Conservation (phyloP, 2,888 invertebrate species). For the Lepidocyrtoides sp. region DNA sequence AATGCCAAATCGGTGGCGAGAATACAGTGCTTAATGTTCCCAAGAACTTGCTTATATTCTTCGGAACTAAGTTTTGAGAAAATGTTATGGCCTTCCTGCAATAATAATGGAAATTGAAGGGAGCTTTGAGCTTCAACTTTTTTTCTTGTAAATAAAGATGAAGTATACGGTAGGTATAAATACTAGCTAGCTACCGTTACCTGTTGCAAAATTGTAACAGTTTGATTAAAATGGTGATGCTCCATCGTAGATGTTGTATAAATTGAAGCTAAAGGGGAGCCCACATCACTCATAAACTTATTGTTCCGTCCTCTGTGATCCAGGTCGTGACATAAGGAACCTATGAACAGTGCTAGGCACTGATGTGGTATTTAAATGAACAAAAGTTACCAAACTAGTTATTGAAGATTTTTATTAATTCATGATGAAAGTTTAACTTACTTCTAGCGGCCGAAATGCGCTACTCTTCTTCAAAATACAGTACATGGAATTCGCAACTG, state of each 20-base stretch:
- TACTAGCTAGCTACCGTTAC: constrained; percentile 86
- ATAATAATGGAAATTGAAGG: not conserved
- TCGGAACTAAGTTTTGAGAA: constrained; percentile 91
- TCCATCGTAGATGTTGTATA: constrained; percentile 94
- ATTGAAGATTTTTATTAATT: too few relatives aligned
- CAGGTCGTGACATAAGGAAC: constrained; percentile 94
- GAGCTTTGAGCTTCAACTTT: too few relatives aligned
- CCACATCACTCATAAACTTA: constrained; percentile 94
- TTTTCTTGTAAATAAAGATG: too few relatives aligned
- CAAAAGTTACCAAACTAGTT: too few relatives aligned
- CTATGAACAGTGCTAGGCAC: constrained; percentile 93
- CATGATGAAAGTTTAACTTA: too few relatives aligned
- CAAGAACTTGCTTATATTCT: constrained; percentile 93
- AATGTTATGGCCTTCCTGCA: constrained; percentile 96
- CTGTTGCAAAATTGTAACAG: constrained; percentile 94
- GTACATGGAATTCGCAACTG: constrained; percentile 94
- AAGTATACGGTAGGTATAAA: too few relatives aligned
- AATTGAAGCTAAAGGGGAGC: constrained; percentile 93
- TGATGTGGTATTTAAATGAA: constrained; percentile 86
- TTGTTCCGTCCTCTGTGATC: constrained; percentile 96
- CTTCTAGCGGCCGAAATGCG: constrained; percentile 89
- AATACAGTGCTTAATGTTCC: constrained; percentile 93
- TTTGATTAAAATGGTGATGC: constrained; percentile 96
- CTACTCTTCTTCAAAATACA: constrained; percentile 90
- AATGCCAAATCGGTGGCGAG: constrained; percentile 94